phyloP scores from a whole-genome alignment of 1,140 invertebrate species.

The Lethocerus indicus region DNA sequence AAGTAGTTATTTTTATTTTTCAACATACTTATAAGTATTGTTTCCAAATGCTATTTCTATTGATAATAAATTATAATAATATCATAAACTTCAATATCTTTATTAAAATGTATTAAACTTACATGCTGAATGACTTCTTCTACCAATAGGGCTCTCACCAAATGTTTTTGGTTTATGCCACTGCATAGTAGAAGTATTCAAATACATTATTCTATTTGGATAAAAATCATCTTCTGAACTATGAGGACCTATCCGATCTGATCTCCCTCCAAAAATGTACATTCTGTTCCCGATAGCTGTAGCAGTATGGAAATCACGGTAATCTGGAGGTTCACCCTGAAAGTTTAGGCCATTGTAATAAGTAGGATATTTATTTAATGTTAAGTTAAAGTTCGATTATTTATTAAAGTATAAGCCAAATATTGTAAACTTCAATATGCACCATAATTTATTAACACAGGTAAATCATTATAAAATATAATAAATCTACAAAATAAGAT shows the following conservation, averaged over 20 bases:
- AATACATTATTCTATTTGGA: conserved; percentile 54
- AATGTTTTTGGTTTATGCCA: conserved; percentile 44
- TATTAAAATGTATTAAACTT: conserved; percentile 25
- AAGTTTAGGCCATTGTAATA: neutral
- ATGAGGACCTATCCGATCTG: conserved; percentile 42
- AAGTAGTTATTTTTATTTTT: neutral
- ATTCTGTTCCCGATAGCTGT: conserved; percentile 52
- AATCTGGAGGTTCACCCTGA: conserved; percentile 33
- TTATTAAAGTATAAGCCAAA: too few species aligned
- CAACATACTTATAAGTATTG: neutral
- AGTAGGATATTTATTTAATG: neutral
- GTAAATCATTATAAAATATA: too few species aligned
- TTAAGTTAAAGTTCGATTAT: too few species aligned
- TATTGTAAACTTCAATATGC: too few species aligned
- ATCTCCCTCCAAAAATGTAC: conserved; percentile 76
- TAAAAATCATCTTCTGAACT: conserved; percentile 55
- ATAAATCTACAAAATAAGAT: too few species aligned
- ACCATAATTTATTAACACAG: too few species aligned
- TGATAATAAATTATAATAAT: too few species aligned
- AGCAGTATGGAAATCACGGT: conserved; percentile 77
- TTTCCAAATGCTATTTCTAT: neutral
- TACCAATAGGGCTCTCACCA: conserved; percentile 42
- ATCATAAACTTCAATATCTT: too few species aligned
- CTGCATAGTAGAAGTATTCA: conserved; percentile 46
- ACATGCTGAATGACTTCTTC: conserved; percentile 80